phyloP scores from a whole-genome alignment of 2,888 invertebrate genomes.

The Acrobasis repandana region DNA sequence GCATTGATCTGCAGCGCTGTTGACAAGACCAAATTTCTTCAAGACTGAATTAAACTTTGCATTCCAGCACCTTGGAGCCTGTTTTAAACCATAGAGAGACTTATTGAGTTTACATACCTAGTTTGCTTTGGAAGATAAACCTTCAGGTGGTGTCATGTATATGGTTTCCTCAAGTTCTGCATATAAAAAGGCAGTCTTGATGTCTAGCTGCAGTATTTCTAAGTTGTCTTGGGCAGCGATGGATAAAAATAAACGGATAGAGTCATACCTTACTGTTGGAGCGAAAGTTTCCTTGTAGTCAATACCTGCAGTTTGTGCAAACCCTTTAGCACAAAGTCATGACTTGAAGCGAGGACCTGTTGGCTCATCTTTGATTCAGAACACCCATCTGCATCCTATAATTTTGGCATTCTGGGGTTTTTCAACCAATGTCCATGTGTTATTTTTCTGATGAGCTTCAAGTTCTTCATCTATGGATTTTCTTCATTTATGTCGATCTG shows the following conservation, averaged over 20 bases:
- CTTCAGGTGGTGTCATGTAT: conserved; percentile 29
- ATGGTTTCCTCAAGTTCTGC: conserved; percentile 31
- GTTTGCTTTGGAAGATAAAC: conserved; percentile 22
- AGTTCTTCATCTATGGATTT: conserved; percentile 27
- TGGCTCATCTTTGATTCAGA: conserved; percentile 28
- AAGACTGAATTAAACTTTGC: conserved; percentile 29
- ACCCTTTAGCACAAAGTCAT: conserved; percentile 37
- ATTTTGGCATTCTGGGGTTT: conserved; percentile 24
- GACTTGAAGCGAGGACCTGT: conserved; percentile 32
- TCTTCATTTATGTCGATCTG: conserved; percentile 26
- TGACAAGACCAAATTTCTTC: conserved; percentile 29
- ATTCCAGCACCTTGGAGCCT: conserved; percentile 36
- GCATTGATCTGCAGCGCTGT: conserved; percentile 32
- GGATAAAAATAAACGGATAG: conserved; percentile 26
- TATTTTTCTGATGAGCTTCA: conserved; percentile 27
- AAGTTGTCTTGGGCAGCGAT: conserved; percentile 17
- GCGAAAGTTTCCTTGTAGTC: conserved; percentile 35
- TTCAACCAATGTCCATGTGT: conserved; percentile 31
- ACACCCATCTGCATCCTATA: conserved; percentile 32
- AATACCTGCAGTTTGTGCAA: conserved; percentile 26
- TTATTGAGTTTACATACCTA: conserved; percentile 32
- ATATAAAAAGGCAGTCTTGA: conserved; percentile 36
- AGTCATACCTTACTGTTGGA: conserved; percentile 37
- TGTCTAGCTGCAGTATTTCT: conserved; percentile 28
- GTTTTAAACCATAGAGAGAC: conserved; percentile 33